Evolutionary conservation across 2,113 vertebrate species (phyloP).

Genomic region (Butorides virescens): DNA sequence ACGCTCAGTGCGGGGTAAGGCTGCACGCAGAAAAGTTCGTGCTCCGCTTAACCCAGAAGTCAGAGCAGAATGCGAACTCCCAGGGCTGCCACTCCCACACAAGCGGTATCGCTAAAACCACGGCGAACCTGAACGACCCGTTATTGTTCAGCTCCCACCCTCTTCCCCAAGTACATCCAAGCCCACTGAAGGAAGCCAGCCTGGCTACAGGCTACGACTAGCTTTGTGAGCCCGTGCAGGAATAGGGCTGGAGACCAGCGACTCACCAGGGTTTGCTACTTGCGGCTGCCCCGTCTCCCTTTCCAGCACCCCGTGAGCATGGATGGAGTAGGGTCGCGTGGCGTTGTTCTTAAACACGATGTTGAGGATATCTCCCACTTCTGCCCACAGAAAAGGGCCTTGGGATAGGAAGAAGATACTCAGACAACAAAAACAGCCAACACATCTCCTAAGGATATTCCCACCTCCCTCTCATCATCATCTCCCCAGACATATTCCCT

Average conservation of each 20-base stretch:
- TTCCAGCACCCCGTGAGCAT: conserved; percentile 75
- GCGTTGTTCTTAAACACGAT: conserved; percentile 80
- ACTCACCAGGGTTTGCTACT: conserved; percentile 73
- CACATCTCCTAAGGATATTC: not conserved
- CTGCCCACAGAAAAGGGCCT: conserved; percentile 78
- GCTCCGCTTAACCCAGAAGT: not conserved
- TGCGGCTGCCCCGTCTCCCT: not conserved
- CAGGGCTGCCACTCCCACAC: not conserved
- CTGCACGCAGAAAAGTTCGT: not conserved
- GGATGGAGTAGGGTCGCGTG: conserved; percentile 72
- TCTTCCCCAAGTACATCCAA: not conserved
- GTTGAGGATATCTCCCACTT: conserved; percentile 77
- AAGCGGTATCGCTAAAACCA: not conserved
- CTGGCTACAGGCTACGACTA: not conserved
- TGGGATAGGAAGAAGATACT: not conserved
- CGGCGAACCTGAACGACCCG: not conserved
- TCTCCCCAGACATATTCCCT: not conserved
- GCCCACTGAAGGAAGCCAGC: not conserved
- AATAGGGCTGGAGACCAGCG: not conserved
- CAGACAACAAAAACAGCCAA: not conserved
- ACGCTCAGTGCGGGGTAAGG: accelerated
- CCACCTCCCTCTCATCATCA: not conserved
- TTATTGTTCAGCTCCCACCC: not conserved
- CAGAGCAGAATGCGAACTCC: not conserved
- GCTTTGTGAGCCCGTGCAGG: accelerated